Conservation (phyloP, 2,888 invertebrate species). For the Apamea monoglypha region DNA sequence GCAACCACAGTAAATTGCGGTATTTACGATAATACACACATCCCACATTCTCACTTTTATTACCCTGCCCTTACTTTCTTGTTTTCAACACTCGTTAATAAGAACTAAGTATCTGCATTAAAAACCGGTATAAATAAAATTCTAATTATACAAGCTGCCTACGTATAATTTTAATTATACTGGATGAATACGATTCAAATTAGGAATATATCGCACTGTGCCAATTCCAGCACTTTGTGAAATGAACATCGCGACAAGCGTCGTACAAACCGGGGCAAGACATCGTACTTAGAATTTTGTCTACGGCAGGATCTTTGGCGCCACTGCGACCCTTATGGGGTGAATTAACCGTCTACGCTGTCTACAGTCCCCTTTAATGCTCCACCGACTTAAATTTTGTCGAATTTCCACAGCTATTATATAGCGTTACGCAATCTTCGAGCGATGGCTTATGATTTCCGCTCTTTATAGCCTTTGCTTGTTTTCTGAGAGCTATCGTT, state of each 20-base stretch:
- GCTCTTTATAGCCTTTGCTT: slow-evolving; percentile 80
- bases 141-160: slow-evolving; percentile 18
- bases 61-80: slow-evolving; percentile 50
- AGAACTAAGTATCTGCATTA: slow-evolving; percentile 28
- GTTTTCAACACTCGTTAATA: slow-evolving; percentile 23
- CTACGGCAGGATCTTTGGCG: slow-evolving; percentile 89
- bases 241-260: slow-evolving; percentile 65
- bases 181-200: slow-evolving; percentile 39
- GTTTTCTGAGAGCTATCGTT: slow-evolving; percentile 72
- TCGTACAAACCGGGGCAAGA: slow-evolving; percentile 74
- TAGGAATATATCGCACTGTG: slow-evolving; percentile 55
- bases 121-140: slow-evolving; percentile 16
- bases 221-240: slow-evolving; percentile 65
- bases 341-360: slow-evolving; percentile 88
- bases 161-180: slow-evolving; percentile 33
- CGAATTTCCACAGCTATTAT: slow-evolving; percentile 88
- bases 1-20: slow-evolving; percentile 25
- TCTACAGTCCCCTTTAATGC: slow-evolving; percentile 88
- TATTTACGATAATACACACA: slow-evolving; percentile 33
- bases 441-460: slow-evolving; percentile 87
- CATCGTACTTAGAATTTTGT: slow-evolving; percentile 87
- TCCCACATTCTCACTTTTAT: slow-evolving; percentile 42
- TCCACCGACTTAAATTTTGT: slow-evolving; percentile 89
- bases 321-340: slow-evolving; percentile 89
- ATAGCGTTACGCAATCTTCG: slow-evolving; percentile 84